These are phyloP conservation scores for Heteractis magnifica DNA, from an alignment of 92 coral and sea anemone species.

Conservation along the genomic window DNA sequence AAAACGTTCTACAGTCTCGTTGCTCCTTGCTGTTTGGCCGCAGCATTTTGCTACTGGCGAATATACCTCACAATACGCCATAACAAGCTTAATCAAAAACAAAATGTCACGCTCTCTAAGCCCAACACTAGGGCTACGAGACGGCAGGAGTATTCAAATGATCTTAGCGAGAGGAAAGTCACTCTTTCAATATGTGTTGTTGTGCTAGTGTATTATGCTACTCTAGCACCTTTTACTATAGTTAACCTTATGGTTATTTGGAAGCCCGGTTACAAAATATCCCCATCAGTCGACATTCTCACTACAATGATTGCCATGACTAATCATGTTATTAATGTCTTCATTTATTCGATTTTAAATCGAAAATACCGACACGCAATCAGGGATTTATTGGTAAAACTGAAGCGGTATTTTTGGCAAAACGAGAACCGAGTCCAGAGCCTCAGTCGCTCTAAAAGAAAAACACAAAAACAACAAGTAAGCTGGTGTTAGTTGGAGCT, in stretches of 20 bases:
- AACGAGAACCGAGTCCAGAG: conserved; percentile 1
- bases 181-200: conserved; percentile 42
- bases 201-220: conserved; percentile 34
- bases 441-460: not conserved
- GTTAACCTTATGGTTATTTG: conserved; percentile 38
- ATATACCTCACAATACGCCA: conserved; percentile 29
- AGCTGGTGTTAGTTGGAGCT: not conserved
- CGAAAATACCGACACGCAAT: conserved; percentile 39
- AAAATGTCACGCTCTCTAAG: not conserved
- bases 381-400: conserved; percentile 15
- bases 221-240: conserved; percentile 38
- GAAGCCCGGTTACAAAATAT: conserved; percentile 22
- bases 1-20: conserved; percentile 37
- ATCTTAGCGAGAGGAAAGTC: conserved; percentile 32
- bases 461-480: not conserved
- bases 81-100: conserved; percentile 12
- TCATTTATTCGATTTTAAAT: conserved; percentile 36
- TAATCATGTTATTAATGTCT: conserved; percentile 39
- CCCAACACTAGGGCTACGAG: not conserved
- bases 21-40: conserved; percentile 41
- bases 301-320: conserved; percentile 38
- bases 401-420: not conserved
- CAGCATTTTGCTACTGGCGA: conserved; percentile 38
- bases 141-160: conserved; percentile 19
- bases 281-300: conserved; percentile 28